Base-by-base conservation (phyloP, 2,888 invertebrate genomes). In the Beris chalybata region DNA sequence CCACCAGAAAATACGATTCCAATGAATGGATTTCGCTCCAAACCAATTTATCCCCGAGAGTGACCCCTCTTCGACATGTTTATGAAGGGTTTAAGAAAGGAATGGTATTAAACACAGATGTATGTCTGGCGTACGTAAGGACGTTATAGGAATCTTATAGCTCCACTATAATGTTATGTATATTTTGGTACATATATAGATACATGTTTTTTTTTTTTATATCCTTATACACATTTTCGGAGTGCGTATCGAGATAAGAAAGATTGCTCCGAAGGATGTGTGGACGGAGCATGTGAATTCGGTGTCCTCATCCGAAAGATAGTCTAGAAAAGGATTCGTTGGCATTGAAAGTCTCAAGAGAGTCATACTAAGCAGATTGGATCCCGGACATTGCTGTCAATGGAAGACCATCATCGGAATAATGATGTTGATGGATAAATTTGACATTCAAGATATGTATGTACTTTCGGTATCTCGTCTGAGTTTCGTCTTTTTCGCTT, bases 371-470 rank as follows among this genome's bases (percentile, higher is more conserved):
- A 67, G 67, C 69, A 69, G 69, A 69, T 69, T 69, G 69, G 69
- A 66, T 69, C 66, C 61, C 15, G 64, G 64, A 66, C 68, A 66
- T 69, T 66, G 47, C 66, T 66, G 66, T 69, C 68, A 69, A 59
- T 69, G 65, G 67, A 67, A 67, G 64, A 65, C 69, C 65, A 69
- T 69, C 69, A 69, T 69, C 65, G 54, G 69, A 69, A 67, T 69
- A 69, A 67, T 65, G 69, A 69, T 69, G 69, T 67, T 69, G 69
- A 69, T 67, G 67, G 69, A 69, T 69, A 69, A 69, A 69, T 69
- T 69, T 69, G 67, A 67, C 67, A 65, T 66, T 66, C 66, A 13
- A 32, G 57, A 7, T 57, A 44, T 57, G 29, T 38, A 32, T n/a
- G 22, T 22, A 22, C 22, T 22, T 22, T 22, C 22, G 22, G 22